These are phyloP conservation scores for Rosalia funebris DNA, from an alignment of 2,888 invertebrate species.

Conservation along the genomic window DNA sequence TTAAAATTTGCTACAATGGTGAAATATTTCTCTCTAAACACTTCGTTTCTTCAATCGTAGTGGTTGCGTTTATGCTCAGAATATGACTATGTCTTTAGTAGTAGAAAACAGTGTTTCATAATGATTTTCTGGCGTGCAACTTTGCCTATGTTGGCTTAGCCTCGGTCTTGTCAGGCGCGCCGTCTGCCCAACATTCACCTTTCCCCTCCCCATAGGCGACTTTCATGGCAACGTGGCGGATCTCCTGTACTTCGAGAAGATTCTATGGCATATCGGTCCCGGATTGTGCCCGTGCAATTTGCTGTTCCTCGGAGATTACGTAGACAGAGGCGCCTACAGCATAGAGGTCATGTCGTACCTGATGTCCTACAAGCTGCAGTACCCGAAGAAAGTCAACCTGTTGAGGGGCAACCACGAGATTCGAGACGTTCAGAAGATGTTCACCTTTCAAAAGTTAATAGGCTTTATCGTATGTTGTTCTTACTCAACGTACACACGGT, in stretches of 20 bases:
- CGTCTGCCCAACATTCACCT: no score
- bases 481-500: no score
- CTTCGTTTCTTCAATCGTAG: no score
- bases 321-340: slow-evolving; percentile 77
- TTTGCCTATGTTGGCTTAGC: no score
- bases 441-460: slow-evolving; percentile 73
- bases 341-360: slow-evolving; percentile 77
- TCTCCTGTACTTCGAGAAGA: slow-evolving; percentile 74
- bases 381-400: slow-evolving; percentile 72
- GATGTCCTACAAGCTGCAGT: slow-evolving; percentile 75
- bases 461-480: not conserved
- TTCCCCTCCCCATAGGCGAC: no score
- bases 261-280: slow-evolving; percentile 76
- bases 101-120: no score
- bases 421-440: slow-evolving; percentile 78
- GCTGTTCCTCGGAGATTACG: slow-evolving; percentile 81
- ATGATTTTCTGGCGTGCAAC: no score
- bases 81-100: no score
- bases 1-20: no score
- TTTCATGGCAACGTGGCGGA: slow-evolving; percentile 80
- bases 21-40: slow-evolving; percentile 5
- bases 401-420: slow-evolving; percentile 82
- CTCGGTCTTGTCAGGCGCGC: no score
- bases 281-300: slow-evolving; percentile 72
- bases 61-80: no score